Base-by-base conservation (phyloP, 2,888 invertebrate genomes). In the Alcis repandata region DNA sequence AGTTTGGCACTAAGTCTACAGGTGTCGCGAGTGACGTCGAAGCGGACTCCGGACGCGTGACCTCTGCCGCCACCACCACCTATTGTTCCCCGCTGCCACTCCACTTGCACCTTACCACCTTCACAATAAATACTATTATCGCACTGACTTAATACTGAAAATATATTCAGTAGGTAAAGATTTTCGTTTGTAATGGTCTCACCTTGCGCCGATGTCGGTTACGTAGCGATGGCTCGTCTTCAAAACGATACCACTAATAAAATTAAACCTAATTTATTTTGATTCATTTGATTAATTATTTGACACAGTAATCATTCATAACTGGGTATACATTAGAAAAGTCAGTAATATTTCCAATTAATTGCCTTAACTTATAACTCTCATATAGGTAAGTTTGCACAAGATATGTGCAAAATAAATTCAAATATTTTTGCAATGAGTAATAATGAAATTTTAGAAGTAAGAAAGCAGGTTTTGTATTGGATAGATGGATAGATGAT, bases 61-160 rank as follows among this genome's bases (percentile, higher is more conserved):
- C 79, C 79, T 77, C 71, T 74, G 77, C 58, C 73, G 64, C 73
- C 65, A 53, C 73, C 67, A 53, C 62, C 68, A 43, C 59, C 74
- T 75, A 73, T 70, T 74, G 73, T 74, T 70, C 65, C 40, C 63
- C 56, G 27, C n/a, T 40, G 32, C 32, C 15, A 38, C 52, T 33
- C 43, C 49, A 41, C 46, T 40, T 60, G 36, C 22, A 63, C 65
- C 65, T 62, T 70, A 59, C 45, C 63, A 38, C 27, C 32, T 1
- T 15, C 1, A 22, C 43, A 49, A 58, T 68, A 63, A 36, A 54
- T 51, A 10, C 53, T 38, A 56, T 51, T 57, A 49, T 69, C 20
- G 22, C 41, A 58, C 36, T 17, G 36, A 48, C 13, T 15, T 10
- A 40, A 22, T 1, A 11, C 64, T 64, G 64, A 64, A 63, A 64